Base-by-base conservation (phyloP, 1,140 invertebrate species). In the Tetragnatha versicolor region DNA sequence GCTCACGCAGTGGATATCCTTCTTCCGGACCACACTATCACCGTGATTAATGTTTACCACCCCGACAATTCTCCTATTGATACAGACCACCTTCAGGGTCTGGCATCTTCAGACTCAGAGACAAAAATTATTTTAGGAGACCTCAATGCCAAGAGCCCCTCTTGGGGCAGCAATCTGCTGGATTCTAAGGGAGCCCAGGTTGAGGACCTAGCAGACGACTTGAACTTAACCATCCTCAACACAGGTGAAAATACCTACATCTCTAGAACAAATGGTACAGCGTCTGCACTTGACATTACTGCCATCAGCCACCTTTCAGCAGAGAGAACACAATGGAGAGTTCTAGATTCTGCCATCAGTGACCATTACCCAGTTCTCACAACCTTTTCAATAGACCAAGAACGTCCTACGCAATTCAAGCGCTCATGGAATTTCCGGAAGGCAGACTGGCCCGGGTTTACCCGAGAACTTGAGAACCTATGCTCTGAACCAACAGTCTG, bases 101-200 rank as follows among this genome's bases (percentile, higher is more conserved):
- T 51, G 17, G 47, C 22, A n/a, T n/a, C 17, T 20, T 14, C 53
- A 58, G 17, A 22, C 22, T 29, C 9, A 29, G 53, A 58, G 12
- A 58, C 25, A 58, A 58, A 58, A 27, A 58, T 58, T 58, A 58
- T 58, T 22, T 29, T 58, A 7, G 31, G 58, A 61, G 58, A 61
- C 39, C 39, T 61, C 12, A 61, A 61, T 61, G 31, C 29, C 29
- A 61, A 51, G 22, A 51, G 47, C 22, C 47, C 53, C 14, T 58
- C 58, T 10, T 61, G 58, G 31, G 58, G 31, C 7, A 35, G 3
- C 22, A n/a, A 31, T 37, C 35, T 20, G 5, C 4, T 61, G 9
- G 58, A 61, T 61, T 2, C 35, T 17, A 37, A 61, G 33, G 33
- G 58, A 10, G n/a, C 29, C n/a, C 58, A 37, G 22, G 47, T 61